phyloP scores from a whole-genome alignment of 2,113 vertebrate genomes.

The Oxyura jamaicensis region DNA sequence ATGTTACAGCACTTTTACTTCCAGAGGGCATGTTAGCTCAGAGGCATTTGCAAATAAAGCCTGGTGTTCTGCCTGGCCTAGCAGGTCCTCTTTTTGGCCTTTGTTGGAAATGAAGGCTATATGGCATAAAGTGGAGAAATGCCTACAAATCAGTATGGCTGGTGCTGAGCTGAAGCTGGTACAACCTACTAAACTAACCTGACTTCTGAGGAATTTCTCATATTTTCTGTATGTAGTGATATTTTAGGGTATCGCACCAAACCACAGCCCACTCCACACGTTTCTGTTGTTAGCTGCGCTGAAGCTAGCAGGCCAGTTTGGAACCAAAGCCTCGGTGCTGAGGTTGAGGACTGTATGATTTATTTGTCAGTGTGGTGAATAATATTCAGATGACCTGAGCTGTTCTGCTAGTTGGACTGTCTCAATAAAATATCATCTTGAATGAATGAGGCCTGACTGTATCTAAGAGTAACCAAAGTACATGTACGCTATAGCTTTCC shows the following conservation, averaged over 20 bases:
- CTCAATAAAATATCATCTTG: background rate
- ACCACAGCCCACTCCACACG: background rate
- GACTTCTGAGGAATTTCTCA: background rate
- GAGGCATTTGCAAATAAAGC: background rate
- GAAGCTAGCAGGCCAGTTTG: background rate
- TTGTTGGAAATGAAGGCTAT: background rate
- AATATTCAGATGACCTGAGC: background rate
- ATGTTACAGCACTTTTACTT: background rate
- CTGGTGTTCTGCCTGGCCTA: background rate
- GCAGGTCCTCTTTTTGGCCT: background rate
- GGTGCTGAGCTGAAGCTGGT: background rate
- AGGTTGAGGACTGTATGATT: background rate
- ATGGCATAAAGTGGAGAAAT: background rate
- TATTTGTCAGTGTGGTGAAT: background rate
- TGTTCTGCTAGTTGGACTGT: background rate
- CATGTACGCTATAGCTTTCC: rapidly evolving
- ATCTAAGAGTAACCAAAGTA: background rate
- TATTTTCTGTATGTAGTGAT: background rate
- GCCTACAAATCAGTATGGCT: background rate
- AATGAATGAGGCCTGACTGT: background rate
- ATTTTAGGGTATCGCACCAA: background rate
- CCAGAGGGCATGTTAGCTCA: rapidly evolving
- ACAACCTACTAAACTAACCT: background rate
- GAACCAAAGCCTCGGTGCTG: background rate
- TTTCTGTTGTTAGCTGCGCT: background rate